Evolutionary conservation across 2,888 invertebrate species (phyloP).

Genomic region (Rugalucina vietnamica): DNA sequence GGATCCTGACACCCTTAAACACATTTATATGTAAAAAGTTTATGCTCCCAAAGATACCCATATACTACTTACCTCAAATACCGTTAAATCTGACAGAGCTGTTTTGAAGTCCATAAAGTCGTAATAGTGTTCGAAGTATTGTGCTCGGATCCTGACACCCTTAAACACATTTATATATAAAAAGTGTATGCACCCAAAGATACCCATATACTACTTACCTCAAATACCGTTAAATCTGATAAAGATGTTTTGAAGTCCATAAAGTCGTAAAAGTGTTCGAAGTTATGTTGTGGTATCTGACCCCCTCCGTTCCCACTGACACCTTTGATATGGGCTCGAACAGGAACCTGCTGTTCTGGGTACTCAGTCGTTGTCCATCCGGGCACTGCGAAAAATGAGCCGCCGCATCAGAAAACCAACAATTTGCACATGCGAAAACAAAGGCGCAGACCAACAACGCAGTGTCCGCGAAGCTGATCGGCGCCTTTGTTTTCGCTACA

Average conservation of each 20-base stretch:
- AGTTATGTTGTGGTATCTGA: not conserved
- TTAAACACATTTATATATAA: conserved; percentile 15
- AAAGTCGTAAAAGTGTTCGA: conserved; percentile 73
- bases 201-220: conserved; percentile 55
- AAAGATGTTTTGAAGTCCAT: conserved; percentile 48
- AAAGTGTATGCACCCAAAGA: no score
- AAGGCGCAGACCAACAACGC: no score
- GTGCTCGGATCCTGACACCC: not conserved
- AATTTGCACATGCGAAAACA: no score
- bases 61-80: conserved; percentile 61
- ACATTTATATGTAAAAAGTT: no score
- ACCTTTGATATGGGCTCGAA: conserved; percentile 65
- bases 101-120: conserved; percentile 65
- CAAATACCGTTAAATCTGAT: conserved; percentile 41
- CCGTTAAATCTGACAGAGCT: not conserved
- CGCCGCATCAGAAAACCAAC: no score
- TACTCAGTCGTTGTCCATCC: conserved; percentile 58
- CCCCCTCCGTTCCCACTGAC: not conserved
- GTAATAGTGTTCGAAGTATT: conserved; percentile 66
- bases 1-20: no score
- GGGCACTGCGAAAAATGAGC: no score
- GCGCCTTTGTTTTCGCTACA: no score
- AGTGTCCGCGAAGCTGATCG: no score
- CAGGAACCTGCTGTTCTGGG: conserved; percentile 43
- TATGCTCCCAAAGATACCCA: no score